Percentiles rank a stretch among this genome's conserved stretches.
These are phyloP conservation scores for Enteromius paludinosus DNA, from an alignment of 2,797 vertebrate species.

Conservation along the genomic window DNA sequence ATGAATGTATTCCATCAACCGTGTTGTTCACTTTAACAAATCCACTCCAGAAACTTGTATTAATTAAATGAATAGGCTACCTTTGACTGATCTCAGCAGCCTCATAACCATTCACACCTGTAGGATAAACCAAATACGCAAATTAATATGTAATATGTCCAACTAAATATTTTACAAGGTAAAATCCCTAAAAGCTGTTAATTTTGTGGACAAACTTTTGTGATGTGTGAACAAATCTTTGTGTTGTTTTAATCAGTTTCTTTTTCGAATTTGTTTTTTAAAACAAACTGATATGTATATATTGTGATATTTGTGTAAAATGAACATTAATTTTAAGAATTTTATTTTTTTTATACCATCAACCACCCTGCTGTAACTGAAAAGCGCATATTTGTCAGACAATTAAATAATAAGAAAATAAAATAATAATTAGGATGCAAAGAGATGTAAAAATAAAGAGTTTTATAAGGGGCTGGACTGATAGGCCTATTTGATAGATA, in stretches of 20 bases:
- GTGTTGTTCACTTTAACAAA: not conserved
- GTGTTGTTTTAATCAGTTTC: not conserved
- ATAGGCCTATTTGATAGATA: not conserved
- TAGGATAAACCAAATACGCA: not conserved
- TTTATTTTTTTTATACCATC: not conserved
- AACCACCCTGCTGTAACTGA: no score
- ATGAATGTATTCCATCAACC: not conserved
- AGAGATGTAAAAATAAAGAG: not conserved
- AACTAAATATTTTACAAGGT: not conserved
- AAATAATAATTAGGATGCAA: slow-evolving; percentile 4
- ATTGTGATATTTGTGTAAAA: not conserved
- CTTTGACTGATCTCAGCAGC: not conserved
- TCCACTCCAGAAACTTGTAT: not conserved
- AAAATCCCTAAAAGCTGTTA: not conserved
- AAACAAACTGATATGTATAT: not conserved
- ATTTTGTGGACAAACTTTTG: no score
- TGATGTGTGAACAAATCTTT: not conserved
- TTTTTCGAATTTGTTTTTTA: not conserved
- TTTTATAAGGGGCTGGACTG: not conserved
- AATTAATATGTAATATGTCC: not conserved
- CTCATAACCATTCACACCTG: not conserved
- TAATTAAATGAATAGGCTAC: slow-evolving; percentile 3
- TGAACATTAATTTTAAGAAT: not conserved
- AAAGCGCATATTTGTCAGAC: not conserved
- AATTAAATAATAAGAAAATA: no score